Conservation (phyloP, 2,888 invertebrate species). For the Plebejus argus region DNA sequence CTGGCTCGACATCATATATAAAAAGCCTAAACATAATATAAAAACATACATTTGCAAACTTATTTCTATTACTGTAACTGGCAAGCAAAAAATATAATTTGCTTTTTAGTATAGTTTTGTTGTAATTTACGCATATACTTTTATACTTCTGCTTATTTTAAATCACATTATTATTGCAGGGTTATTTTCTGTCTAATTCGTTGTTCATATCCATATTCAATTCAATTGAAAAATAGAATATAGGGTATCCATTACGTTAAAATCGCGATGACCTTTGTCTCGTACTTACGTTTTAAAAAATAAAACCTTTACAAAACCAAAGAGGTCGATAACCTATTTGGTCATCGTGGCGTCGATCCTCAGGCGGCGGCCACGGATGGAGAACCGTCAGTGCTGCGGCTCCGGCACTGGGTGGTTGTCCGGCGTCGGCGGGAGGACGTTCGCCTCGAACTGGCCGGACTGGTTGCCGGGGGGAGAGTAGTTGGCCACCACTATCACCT, state of each 20-base stretch:
- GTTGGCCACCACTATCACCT: slow-evolving; percentile 91
- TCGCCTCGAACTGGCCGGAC: slow-evolving; percentile 86
- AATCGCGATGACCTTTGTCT: background rate
- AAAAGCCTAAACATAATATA: background rate
- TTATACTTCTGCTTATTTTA: background rate
- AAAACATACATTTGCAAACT: background rate
- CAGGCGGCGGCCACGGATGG: slow-evolving; percentile 69
- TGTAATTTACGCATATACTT: background rate
- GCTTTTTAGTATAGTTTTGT: background rate
- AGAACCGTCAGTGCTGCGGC: slow-evolving; percentile 69
- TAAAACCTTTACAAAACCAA: slow-evolving; percentile 31
- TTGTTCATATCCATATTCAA: background rate
- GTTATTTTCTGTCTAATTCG: background rate
- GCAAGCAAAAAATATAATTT: background rate
- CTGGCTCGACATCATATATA: background rate
- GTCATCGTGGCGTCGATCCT: slow-evolving; percentile 66
- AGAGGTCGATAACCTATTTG: slow-evolving; percentile 42
- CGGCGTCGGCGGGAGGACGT: slow-evolving; percentile 88
- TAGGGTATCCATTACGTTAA: background rate
- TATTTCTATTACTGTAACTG: background rate
- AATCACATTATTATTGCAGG: slow-evolving; percentile 5
- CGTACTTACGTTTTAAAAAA: background rate
- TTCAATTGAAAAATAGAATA: too few relatives aligned
- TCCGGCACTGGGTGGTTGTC: slow-evolving; percentile 75
- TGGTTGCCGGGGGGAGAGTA: slow-evolving; percentile 91